Conservation (phyloP, 2,113 vertebrate genomes). For the Azemiops feae region DNA sequence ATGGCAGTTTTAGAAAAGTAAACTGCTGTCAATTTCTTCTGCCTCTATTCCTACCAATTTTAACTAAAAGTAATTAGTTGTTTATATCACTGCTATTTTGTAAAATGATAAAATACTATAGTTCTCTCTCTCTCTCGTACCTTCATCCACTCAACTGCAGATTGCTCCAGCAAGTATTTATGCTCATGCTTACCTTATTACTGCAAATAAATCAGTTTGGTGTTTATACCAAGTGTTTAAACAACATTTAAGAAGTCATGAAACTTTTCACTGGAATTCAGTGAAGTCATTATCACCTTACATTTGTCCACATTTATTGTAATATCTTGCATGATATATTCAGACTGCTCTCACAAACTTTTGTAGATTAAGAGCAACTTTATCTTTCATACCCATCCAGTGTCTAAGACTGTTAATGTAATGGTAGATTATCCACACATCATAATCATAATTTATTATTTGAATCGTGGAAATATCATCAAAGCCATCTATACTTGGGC, state of each 20-base stretch:
- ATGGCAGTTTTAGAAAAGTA: neutral
- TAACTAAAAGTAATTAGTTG: neutral
- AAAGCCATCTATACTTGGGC: neutral
- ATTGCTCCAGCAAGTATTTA: neutral
- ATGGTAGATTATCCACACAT: neutral
- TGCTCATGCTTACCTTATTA: neutral
- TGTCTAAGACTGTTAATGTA: neutral
- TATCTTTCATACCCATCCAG: neutral
- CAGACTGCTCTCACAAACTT: neutral
- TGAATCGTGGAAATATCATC: neutral
- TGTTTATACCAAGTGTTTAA: neutral
- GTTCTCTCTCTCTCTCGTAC: neutral
- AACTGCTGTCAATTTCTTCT: neutral
- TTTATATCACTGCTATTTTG: conserved; percentile 4
- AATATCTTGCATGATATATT: neutral
- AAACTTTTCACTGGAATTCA: neutral
- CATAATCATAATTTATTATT: neutral
- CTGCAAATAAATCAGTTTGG: neutral
- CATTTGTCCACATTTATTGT: neutral
- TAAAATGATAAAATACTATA: neutral
- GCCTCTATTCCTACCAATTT: neutral
- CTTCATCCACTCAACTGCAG: neutral
- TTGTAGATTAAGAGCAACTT: neutral
- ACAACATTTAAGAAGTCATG: neutral
- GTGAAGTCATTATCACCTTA: neutral